A percentile compares a stretch with the other conserved stretches of the same genome.
Conservation (phyloP, 2,888 invertebrate genomes). For the Pyrochroa serraticornis region DNA sequence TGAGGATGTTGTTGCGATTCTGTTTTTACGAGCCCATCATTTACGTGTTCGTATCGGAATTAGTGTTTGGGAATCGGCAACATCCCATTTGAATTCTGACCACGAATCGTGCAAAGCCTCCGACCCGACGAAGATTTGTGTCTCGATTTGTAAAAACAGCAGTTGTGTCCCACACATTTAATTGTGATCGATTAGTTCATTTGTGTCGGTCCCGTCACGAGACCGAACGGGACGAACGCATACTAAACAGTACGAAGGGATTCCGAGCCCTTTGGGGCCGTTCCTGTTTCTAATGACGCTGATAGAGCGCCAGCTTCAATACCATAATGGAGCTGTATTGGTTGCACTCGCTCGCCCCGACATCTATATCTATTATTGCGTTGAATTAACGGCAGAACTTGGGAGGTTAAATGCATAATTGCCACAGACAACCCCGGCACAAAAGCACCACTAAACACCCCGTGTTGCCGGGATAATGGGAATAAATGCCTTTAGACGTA, state of each 20-base stretch:
- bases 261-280: constrained; percentile 12
- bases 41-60: background rate
- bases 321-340: constrained; percentile 32
- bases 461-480: constrained; percentile 13
- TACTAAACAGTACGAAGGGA: constrained; percentile 35
- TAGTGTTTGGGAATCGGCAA: constrained; percentile 7
- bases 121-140: constrained; percentile 34
- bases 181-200: constrained; percentile 39
- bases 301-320: constrained; percentile 27
- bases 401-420: constrained; percentile 33
- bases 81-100: constrained; percentile 31
- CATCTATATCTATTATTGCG: constrained; percentile 33
- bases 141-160: constrained; percentile 32
- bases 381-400: constrained; percentile 27
- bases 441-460: constrained; percentile 22
- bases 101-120: constrained; percentile 34
- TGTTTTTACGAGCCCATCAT: background rate
- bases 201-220: constrained; percentile 34
- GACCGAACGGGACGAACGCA: constrained; percentile 29
- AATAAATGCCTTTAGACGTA: constrained; percentile 12
- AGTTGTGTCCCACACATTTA: constrained; percentile 30
- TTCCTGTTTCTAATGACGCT: constrained; percentile 24
- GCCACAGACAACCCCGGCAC: constrained; percentile 27
- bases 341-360: constrained; percentile 25
- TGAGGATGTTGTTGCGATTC: no score